Evolutionary conservation across 1,140 invertebrate genomes (phyloP).

Genomic region (Bombyx mandarina): DNA sequence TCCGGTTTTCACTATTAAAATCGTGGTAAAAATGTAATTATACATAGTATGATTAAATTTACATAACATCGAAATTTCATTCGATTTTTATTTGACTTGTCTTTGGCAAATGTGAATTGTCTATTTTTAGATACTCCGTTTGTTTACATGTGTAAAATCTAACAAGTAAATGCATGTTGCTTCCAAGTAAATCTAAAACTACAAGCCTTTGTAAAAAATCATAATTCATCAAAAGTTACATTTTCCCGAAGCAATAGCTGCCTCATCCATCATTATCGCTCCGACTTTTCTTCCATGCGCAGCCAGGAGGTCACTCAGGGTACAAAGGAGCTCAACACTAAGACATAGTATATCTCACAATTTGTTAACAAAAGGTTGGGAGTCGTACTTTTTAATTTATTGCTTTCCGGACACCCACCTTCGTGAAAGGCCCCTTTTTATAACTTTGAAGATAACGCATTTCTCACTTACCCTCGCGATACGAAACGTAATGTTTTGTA

Average conservation of each 20-base stretch:
- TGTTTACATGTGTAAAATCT: neutral
- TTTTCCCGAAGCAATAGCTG: conserved; percentile 5
- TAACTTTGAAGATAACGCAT: conserved; percentile 6
- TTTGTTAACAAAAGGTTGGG: conserved; percentile 29
- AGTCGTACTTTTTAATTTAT: conserved; percentile 26
- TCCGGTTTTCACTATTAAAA: too few relatives aligned
- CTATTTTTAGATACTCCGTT: neutral
- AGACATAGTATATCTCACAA: conserved; percentile 18
- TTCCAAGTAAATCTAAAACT: neutral
- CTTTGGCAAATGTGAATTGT: neutral
- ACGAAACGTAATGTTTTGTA: neutral
- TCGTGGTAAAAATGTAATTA: too few relatives aligned
- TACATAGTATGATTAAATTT: too few relatives aligned
- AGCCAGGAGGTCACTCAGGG: conserved; percentile 13
- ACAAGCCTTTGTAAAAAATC: conserved; percentile 10
- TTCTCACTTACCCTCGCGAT: conserved; percentile 6
- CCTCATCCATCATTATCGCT: conserved; percentile 30
- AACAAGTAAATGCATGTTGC: neutral
- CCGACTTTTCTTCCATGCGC: conserved; percentile 22
- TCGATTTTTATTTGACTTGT: too few relatives aligned
- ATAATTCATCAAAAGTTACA: conserved; percentile 8
- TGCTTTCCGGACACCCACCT: conserved; percentile 12
- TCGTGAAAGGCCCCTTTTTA: conserved; percentile 4
- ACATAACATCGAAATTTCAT: too few relatives aligned
- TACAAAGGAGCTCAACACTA: conserved; percentile 13